Conservation (phyloP, 1,140 invertebrate species). For the Diachasmimorpha longicaudata region DNA sequence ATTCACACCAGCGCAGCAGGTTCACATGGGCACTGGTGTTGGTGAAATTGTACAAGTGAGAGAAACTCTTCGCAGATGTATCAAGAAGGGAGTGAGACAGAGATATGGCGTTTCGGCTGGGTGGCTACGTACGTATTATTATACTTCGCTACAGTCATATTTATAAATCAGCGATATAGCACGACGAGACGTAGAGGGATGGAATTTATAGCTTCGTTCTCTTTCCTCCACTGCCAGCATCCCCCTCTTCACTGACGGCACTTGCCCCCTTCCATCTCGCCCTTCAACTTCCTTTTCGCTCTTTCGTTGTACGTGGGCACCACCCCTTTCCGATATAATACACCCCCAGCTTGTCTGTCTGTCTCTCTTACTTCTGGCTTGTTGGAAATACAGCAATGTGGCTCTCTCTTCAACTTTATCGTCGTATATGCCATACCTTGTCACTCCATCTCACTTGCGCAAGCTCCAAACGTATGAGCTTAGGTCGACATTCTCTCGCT, state of each 20-base stretch:
- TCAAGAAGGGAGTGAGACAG: conserved; percentile 10
- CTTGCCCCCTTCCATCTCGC: neutral
- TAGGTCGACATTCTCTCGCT: conserved; percentile 60
- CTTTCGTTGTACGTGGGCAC: conserved; percentile 12
- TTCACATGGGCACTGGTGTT: neutral
- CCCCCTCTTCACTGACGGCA: conserved; percentile 9
- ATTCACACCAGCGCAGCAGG: neutral
- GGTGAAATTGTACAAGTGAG: neutral
- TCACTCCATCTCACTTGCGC: conserved; percentile 37
- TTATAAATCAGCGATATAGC: conserved; percentile 66
- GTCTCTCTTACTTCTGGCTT: conserved; percentile 31
- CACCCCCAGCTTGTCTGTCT: conserved; percentile 28
- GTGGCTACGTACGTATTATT: conserved; percentile 59
- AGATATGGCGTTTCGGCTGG: conserved; percentile 36
- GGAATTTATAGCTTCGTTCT: conserved; percentile 64
- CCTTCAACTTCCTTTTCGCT: conserved; percentile 25
- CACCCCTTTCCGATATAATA: conserved; percentile 41
- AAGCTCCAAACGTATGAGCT: conserved; percentile 59
- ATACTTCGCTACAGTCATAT: conserved; percentile 65
- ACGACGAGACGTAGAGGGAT: conserved; percentile 58
- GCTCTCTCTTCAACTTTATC: conserved; percentile 30
- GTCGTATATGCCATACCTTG: conserved; percentile 18
- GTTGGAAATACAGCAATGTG: neutral
- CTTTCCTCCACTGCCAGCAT: conserved; percentile 44
- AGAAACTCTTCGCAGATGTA: neutral